Percentiles rank a stretch among this genome's conserved stretches.
Conservation (phyloP, 2,797 vertebrate species). For the Mus minutoides region DNA sequence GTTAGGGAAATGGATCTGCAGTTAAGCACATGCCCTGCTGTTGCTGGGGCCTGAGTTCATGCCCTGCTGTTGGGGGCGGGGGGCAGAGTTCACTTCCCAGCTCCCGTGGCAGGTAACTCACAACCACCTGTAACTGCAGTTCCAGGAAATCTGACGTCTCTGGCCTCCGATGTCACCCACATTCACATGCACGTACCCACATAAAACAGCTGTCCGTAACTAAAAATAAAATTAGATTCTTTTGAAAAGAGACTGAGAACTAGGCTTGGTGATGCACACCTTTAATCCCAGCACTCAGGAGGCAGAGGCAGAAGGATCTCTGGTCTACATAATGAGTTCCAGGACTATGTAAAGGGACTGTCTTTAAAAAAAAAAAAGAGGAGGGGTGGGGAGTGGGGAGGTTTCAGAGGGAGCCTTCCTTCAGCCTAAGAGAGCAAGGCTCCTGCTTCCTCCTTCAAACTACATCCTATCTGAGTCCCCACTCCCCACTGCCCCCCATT, state of each 20-base stretch:
- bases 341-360: neutral
- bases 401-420: neutral
- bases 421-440: neutral
- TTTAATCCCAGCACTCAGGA: neutral
- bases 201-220: neutral
- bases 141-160: neutral
- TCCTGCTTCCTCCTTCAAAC: neutral
- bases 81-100: neutral
- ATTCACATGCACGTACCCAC: neutral
- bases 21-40: neutral
- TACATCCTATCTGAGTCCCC: neutral
- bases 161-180: rapidly evolving
- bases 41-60: no score
- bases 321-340: neutral
- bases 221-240: neutral
- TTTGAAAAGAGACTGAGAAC: no score
- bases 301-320: neutral
- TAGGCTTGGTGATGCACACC: no score
- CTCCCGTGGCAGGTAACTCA: neutral
- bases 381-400: neutral
- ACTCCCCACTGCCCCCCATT: no score
- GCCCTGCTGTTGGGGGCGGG: neutral
- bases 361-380: neutral
- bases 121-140: neutral
- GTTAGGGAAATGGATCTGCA: neutral